Percentiles rank a stretch among this genome's conserved stretches.
Evolutionary conservation across 1,140 invertebrate species (phyloP).

Genomic region (Mizuhopecten yessoensis): DNA sequence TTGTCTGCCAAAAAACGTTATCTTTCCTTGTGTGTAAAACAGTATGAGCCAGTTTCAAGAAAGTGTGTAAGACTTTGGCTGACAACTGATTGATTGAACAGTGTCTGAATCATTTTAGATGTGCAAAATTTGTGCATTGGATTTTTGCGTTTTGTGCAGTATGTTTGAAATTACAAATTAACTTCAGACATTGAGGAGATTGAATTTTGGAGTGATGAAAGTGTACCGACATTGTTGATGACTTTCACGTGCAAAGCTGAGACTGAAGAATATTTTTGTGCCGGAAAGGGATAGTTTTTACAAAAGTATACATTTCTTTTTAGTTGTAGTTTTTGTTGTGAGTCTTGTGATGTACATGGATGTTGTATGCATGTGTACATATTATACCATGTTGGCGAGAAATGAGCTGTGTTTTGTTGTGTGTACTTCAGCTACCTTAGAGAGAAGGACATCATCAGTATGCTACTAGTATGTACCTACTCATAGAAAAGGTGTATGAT

Average conservation of each 20-base stretch:
- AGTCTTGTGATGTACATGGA: constrained; percentile 33
- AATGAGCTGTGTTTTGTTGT: constrained; percentile 11
- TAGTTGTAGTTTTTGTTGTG: constrained; percentile 15
- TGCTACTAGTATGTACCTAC: neutral
- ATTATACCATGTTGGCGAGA: neutral
- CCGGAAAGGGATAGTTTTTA: neutral
- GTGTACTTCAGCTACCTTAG: neutral
- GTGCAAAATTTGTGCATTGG: neutral
- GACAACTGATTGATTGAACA: neutral
- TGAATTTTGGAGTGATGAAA: neutral
- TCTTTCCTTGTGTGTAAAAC: neutral
- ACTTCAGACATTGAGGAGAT: neutral
- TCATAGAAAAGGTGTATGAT: neutral
- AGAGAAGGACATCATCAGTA: neutral
- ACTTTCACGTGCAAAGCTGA: neutral
- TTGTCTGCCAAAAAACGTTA: neutral
- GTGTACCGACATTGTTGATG: neutral
- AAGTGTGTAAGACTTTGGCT: constrained; percentile 4
- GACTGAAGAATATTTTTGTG: neutral
- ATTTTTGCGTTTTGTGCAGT: neutral
- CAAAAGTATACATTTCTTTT: neutral
- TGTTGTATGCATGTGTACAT: neutral
- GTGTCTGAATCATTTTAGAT: neutral
- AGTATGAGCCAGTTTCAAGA: neutral
- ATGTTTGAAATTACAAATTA: neutral